Conservation (phyloP, 2,113 vertebrate genomes). For the Poicephalus meyeri region DNA sequence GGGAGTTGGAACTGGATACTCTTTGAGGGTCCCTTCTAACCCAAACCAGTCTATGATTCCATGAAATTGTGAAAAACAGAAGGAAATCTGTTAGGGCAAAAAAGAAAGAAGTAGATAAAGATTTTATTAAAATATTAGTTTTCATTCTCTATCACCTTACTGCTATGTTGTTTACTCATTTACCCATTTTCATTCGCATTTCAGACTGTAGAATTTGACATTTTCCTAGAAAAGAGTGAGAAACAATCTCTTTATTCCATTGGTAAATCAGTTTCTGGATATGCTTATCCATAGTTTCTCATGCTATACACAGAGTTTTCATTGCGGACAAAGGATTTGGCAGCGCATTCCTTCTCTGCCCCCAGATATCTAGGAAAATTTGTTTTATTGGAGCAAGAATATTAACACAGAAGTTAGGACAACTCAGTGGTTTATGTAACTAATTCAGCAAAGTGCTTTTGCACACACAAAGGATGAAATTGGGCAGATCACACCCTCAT, state of each 20-base stretch:
- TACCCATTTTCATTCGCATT: not conserved
- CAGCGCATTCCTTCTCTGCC: not conserved
- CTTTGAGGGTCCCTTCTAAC: not conserved
- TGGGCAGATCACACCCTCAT: not conserved
- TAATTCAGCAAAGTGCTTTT: not conserved
- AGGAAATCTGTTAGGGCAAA: accelerated
- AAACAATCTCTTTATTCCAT: not conserved
- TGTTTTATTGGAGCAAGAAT: not conserved
- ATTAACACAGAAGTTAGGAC: not conserved
- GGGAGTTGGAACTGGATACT: not conserved
- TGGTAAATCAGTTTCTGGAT: not conserved
- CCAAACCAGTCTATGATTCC: not conserved
- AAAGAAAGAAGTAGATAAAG: not conserved
- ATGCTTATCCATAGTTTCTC: not conserved
- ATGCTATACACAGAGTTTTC: not conserved
- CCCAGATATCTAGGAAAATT: not conserved
- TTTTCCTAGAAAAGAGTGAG: not conserved
- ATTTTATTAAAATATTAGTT: not conserved
- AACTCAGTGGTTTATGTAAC: not conserved
- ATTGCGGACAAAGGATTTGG: not conserved
- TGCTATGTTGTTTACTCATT: not conserved
- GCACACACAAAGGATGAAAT: not conserved
- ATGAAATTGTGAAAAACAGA: not conserved
- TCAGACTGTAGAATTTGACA: not conserved
- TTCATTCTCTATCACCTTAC: not conserved